Base-by-base conservation (phyloP, 2,888 invertebrate genomes). In the Parochlus steinenii region DNA sequence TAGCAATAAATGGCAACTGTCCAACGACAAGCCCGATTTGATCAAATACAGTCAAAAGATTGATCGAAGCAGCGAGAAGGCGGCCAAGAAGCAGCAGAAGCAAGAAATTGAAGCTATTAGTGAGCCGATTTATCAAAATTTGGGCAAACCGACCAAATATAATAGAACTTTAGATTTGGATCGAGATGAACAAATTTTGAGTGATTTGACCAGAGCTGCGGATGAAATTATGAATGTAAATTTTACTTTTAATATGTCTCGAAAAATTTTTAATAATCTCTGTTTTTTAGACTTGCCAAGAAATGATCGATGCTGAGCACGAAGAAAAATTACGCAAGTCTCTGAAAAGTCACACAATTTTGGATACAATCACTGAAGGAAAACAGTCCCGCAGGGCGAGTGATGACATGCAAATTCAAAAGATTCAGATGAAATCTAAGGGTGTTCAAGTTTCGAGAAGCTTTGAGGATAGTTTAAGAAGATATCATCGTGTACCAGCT, bases 131-230 rank as follows among this genome's bases (percentile, higher is more conserved):
- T 28, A 28, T 34, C 27, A 27, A 15, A 27, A 34, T 20, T 8
- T 24, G 10, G n/a, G n/a, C 6, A 28, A 34, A 20, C 5, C 30
- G 14, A n/a, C 30, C n/a, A n/a, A n/a, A 1, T 57, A 57, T 36
- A 52, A 50, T 43, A 47, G 57, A 12, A 54, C 53, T 41, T 42
- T 43, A 12, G 59, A 58, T 42, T 43, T 54, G 39, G 47, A 54
- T 32, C 48, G 57, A n/a, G 58, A 58, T 42, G 55, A 54, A 6
- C 51, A 49, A 43, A 68, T 67, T 41, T 50, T 69, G 38, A 67
- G 63, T 44, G 69, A 69, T 50, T 56, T 69, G 46, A 67, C 67
- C 10, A 60, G 62, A 46, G 67, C 65, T 32, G 69, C 69, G 38
- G 68, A 70, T 55, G 63, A 69, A 52, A 67, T 69, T 42, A 49